Conservation (phyloP, 1,140 invertebrate species). For the Drosophila novamexicana region DNA sequence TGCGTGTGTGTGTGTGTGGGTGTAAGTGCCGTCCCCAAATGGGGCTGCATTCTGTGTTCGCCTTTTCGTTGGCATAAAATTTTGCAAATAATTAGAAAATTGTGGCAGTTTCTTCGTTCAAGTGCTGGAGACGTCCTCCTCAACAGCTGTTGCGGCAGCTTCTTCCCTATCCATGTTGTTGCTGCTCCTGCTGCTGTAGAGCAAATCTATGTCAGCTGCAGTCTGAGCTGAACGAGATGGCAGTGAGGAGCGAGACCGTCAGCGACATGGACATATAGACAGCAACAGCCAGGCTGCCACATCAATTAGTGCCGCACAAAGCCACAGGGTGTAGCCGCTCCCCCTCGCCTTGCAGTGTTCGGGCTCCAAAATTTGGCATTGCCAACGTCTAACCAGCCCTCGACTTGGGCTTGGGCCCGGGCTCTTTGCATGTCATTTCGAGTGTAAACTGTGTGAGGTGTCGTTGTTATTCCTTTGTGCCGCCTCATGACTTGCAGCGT, state of each 20-base stretch:
- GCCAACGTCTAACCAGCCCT: not conserved
- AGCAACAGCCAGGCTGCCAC: slow-evolving; percentile 53
- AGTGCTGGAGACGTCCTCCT: slow-evolving; percentile 28
- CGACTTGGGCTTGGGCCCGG: not conserved
- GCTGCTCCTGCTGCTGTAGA: slow-evolving; percentile 28
- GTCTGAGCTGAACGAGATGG: slow-evolving; percentile 8
- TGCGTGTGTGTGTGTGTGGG: slow-evolving; percentile 18
- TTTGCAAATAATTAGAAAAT: slow-evolving; percentile 83
- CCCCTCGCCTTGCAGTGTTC: slow-evolving; percentile 6
- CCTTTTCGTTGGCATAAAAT: slow-evolving; percentile 78
- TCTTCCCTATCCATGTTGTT: slow-evolving; percentile 7
- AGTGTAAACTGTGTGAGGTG: slow-evolving; percentile 73
- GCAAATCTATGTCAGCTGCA: slow-evolving; percentile 52
- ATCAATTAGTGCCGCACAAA: slow-evolving; percentile 79
- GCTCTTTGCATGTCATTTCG: slow-evolving; percentile 70
- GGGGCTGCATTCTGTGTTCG: slow-evolving; percentile 41
- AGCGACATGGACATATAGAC: slow-evolving; percentile 22
- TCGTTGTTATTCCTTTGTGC: slow-evolving; percentile 53
- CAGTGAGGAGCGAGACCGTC: slow-evolving; percentile 18
- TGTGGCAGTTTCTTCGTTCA: slow-evolving; percentile 68
- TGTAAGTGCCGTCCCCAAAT: slow-evolving; percentile 2
- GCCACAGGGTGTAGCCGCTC: slow-evolving; percentile 48
- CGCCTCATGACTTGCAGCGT: slow-evolving; percentile 60
- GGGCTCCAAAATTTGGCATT: slow-evolving; percentile 48
- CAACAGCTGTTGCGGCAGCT: slow-evolving; percentile 56